Evolutionary conservation across 2,113 vertebrate genomes (phyloP), one percentile per base, ranked within the genome.

Genomic region (Poeciliopsis occidentalis): DNA sequence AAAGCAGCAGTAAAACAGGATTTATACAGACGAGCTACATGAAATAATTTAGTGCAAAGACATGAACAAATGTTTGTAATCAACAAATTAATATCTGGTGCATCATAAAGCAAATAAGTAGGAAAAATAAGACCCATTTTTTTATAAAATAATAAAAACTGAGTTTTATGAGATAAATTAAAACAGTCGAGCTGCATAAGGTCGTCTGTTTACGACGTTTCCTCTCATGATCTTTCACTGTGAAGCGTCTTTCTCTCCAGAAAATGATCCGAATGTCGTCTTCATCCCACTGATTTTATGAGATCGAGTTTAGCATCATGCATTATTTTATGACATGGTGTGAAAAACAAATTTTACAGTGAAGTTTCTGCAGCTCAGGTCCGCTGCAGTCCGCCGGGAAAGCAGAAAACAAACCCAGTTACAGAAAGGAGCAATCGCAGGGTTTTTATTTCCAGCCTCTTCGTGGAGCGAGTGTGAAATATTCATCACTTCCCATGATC

Each of bases 401-500:
- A 60, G 0, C 8, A n/a, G 15, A 72, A 75, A n/a, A 1, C 1
- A 41, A 37, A 26, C 13, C 22, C 31, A 8, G 54, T 47, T 30
- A 13, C 62, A 69, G 37, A 84, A 81, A 67, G n/a, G 15, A 65
- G 39, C 67, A 11, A 32, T 39, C 54, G 30, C 32, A 32, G 1
- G 29, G 6, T 10, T 69, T 71, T 60, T 32, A 8, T 8, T 66
- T 71, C 39, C 13, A 37, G 47, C 30, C 63, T 1, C 26, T 17
- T 69, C 41, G 47, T 39, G 41, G 68, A 83, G 68, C 62, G 11
- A 65, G 69, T 27, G 47, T 85, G 2, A 84, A 86, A 87, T 85
- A 86, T 87, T 85, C 67, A 80, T 26, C 12, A 68, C 24, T 82
- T 80, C 82, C 76, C 76, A 68, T 86, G 79, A 86, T 73, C 74